Conservation (phyloP, 2,797 vertebrate genomes). For the Amblyopsis hoosieri region DNA sequence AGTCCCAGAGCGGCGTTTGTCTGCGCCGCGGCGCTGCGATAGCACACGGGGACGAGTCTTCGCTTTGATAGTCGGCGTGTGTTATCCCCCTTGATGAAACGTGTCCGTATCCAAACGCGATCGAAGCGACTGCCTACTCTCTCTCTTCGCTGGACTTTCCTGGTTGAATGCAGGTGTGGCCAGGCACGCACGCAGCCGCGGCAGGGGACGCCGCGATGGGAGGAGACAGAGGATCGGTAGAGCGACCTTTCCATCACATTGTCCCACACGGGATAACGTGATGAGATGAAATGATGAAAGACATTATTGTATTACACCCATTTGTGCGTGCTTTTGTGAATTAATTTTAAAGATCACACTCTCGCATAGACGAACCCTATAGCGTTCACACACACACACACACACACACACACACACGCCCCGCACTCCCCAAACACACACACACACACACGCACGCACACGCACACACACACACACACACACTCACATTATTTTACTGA, state of each 20-base stretch:
- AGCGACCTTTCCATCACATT: slow-evolving; percentile 23
- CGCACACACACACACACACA: not conserved
- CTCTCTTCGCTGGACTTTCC: slow-evolving; percentile 64
- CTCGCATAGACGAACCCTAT: too few species aligned
- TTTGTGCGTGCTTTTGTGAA: too few species aligned
- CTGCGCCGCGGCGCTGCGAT: not conserved
- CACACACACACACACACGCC: too few species aligned
- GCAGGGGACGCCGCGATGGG: slow-evolving; percentile 50
- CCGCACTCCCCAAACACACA: not conserved
- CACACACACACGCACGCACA: not conserved
- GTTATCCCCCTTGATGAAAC: not conserved
- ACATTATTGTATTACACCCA: not conserved
- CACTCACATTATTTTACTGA: not conserved
- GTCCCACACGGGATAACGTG: slow-evolving; percentile 9
- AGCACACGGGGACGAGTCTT: slow-evolving; percentile 2
- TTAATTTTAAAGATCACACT: too few species aligned
- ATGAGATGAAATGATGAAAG: not conserved
- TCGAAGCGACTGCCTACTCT: not conserved
- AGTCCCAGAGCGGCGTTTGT: not conserved
- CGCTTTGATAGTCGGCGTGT: not conserved
- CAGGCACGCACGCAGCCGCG: slow-evolving; percentile 31
- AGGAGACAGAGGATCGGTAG: slow-evolving; percentile 40
- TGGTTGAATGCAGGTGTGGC: slow-evolving; percentile 79
- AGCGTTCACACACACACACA: too few species aligned
- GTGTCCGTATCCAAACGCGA: slow-evolving; percentile 1